phyloP scores from a whole-genome alignment of 1,140 invertebrate species.

The Hycleus phaleratus region DNA sequence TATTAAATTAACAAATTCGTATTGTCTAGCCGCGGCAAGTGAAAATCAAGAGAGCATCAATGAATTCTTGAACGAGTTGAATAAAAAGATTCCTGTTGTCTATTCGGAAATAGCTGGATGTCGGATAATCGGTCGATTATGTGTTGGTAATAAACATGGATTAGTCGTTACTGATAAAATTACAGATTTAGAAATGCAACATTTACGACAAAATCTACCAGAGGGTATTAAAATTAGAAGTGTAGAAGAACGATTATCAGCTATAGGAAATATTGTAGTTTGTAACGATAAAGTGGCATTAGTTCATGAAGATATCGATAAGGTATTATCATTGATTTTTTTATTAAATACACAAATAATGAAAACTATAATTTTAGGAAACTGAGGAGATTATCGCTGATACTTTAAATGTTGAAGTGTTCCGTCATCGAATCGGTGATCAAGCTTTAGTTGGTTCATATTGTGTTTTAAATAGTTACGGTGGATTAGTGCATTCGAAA shows the following conservation, averaged over 20 bases:
- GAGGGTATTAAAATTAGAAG: slow-evolving; percentile 85
- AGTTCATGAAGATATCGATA: slow-evolving; percentile 92
- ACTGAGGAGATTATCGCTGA: slow-evolving; percentile 92
- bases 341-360: background rate
- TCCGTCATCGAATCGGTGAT: slow-evolving; percentile 86
- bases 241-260: slow-evolving; percentile 91
- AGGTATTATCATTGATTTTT: slow-evolving; percentile 40
- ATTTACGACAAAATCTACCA: slow-evolving; percentile 89
- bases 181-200: slow-evolving; percentile 92
- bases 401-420: slow-evolving; percentile 89
- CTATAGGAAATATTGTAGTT: slow-evolving; percentile 91
- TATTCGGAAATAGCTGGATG: slow-evolving; percentile 88
- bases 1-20: slow-evolving; percentile 91
- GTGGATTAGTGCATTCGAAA: slow-evolving; percentile 90
- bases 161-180: slow-evolving; percentile 84
- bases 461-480: slow-evolving; percentile 85
- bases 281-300: slow-evolving; percentile 98
- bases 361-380: slow-evolving; percentile 47
- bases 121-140: slow-evolving; percentile 77
- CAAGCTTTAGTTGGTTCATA: slow-evolving; percentile 93
- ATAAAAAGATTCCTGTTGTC: slow-evolving; percentile 80
- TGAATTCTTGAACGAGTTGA: slow-evolving; percentile 70
- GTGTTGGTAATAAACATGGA: slow-evolving; percentile 78
- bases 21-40: slow-evolving; percentile 87
- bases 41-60: background rate